phyloP scores from a whole-genome alignment of 2,113 vertebrate genomes.

The Hystrix cristata region DNA sequence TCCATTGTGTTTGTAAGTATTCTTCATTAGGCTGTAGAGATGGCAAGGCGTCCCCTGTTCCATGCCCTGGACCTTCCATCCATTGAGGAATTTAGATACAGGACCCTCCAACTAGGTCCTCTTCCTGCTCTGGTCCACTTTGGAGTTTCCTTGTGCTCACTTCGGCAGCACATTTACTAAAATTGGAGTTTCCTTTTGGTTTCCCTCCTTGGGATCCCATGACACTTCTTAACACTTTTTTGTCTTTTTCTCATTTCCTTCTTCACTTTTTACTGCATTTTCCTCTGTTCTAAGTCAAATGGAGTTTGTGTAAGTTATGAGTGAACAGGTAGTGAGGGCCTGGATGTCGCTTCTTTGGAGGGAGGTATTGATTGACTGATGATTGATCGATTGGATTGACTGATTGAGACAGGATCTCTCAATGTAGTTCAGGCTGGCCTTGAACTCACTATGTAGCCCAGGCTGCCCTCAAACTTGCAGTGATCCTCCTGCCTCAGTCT shows the following conservation, averaged over 20 bases:
- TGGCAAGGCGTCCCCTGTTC: fast-evolving
- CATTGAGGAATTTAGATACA: background rate
- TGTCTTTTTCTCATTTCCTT: background rate
- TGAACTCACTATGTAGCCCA: background rate
- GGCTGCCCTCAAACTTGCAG: background rate
- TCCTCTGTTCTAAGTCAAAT: background rate
- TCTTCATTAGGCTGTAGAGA: background rate
- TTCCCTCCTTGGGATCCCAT: background rate
- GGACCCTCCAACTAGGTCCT: background rate
- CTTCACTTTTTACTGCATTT: background rate
- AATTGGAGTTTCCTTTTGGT: background rate
- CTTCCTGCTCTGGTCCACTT: background rate
- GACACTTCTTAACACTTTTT: background rate
- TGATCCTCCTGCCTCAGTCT: background rate
- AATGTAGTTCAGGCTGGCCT: too few relatives aligned
- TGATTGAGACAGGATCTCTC: background rate
- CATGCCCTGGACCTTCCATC: background rate
- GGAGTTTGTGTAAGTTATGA: background rate
- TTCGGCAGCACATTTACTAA: too few relatives aligned
- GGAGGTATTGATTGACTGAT: background rate
- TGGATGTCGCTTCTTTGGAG: background rate
- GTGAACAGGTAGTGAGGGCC: background rate
- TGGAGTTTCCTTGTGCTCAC: background rate
- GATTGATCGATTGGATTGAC: background rate
- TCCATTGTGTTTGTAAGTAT: background rate